Evolutionary conservation across 2,797 vertebrate genomes (phyloP).

Genomic region (Perodicticus potto): DNA sequence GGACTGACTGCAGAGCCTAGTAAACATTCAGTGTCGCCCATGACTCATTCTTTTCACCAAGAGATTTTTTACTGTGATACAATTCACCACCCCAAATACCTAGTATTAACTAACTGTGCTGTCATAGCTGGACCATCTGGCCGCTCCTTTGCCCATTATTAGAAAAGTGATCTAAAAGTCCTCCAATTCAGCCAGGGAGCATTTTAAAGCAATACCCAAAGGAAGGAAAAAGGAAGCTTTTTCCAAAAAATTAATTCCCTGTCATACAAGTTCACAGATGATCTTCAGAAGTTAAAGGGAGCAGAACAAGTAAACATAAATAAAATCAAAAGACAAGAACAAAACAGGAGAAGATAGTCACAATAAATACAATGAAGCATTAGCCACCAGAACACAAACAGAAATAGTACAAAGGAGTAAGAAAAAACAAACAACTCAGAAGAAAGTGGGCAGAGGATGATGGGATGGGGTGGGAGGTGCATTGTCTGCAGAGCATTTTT

Average conservation of each 20-base stretch:
- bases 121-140: slow-evolving; percentile 60
- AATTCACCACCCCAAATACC: slow-evolving; percentile 67
- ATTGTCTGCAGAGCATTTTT: not conserved
- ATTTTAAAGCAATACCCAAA: slow-evolving; percentile 61
- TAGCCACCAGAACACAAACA: not conserved
- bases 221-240: slow-evolving; percentile 45
- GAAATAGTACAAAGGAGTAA: not conserved
- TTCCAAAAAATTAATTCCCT: slow-evolving; percentile 61
- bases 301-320: slow-evolving; percentile 41
- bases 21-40: not conserved
- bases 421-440: not conserved
- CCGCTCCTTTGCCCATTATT: slow-evolving; percentile 50
- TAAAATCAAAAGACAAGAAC: slow-evolving; percentile 45
- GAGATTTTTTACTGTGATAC: slow-evolving; percentile 31
- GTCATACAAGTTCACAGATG: slow-evolving; percentile 22
- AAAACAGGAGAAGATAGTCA: slow-evolving; percentile 10
- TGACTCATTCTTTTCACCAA: slow-evolving; percentile 51
- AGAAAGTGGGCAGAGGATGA: not conserved
- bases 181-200: slow-evolving; percentile 42
- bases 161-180: slow-evolving; percentile 46
- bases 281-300: slow-evolving; percentile 56
- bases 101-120: slow-evolving; percentile 22
- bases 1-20: slow-evolving; percentile 28
- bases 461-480: not conserved
- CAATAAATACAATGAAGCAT: not conserved